Conservation (phyloP, 2,888 invertebrate genomes). For the Leptura quadrifasciata region DNA sequence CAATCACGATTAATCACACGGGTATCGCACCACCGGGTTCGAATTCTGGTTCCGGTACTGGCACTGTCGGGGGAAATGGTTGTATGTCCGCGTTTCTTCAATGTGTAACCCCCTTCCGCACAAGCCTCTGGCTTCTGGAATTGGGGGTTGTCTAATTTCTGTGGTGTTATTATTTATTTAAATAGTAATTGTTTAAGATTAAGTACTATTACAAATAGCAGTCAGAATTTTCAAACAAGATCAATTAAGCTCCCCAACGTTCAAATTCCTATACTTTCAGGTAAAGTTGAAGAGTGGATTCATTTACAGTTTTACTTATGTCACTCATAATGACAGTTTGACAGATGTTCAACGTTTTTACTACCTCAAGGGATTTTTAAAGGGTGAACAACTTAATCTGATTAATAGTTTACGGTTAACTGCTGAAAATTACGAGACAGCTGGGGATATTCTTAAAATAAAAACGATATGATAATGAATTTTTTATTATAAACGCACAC, state of each 20-base stretch:
- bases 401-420: slow-evolving; percentile 11
- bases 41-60: no score
- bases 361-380: slow-evolving; percentile 20
- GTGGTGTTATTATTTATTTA: no score
- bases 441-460: background rate
- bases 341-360: slow-evolving; percentile 14
- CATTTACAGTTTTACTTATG: slow-evolving; percentile 7
- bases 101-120: no score
- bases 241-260: slow-evolving; percentile 14
- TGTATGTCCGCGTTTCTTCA: no score
- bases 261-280: background rate
- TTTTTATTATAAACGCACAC: slow-evolving; percentile 5
- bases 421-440: background rate
- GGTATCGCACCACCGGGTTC: no score
- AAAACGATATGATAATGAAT: slow-evolving; percentile 6
- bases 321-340: background rate
- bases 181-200: background rate
- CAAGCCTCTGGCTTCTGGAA: no score
- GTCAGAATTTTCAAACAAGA: background rate
- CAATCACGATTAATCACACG: no score
- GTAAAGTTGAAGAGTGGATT: slow-evolving; percentile 9
- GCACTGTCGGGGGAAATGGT: no score
- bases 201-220: background rate
- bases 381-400: slow-evolving; percentile 11
- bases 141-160: no score